Evolutionary conservation across 2,113 vertebrate genomes (phyloP).

Genomic region (Scophthalmus maximus): DNA sequence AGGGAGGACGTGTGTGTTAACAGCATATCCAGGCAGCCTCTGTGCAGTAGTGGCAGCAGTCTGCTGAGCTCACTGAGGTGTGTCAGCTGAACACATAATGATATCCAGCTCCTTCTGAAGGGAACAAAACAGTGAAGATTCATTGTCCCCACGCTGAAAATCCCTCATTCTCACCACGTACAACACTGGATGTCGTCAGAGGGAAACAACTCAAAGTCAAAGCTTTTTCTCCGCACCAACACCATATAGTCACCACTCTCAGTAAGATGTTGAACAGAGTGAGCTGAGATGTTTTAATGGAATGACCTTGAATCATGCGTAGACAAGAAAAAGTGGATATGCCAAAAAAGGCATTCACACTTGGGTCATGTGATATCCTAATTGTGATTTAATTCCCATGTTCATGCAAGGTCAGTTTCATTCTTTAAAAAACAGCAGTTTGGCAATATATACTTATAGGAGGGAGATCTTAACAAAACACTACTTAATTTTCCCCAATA

Average conservation of each 20-base stretch:
- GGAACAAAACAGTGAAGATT: constrained; percentile 1
- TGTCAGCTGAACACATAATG: constrained; percentile 57
- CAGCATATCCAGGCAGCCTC: constrained; percentile 44
- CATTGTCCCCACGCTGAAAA: too few species aligned
- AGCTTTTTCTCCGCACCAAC: background rate
- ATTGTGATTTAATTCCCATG: background rate
- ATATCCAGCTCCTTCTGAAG: constrained; percentile 42
- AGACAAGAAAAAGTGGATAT: background rate
- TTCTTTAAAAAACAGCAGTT: background rate
- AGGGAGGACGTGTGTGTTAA: constrained; percentile 22
- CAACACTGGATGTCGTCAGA: background rate
- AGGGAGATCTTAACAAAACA: background rate
- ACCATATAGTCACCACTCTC: constrained; percentile 1
- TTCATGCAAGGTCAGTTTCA: background rate
- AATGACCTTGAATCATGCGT: constrained; percentile 22
- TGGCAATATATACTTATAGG: background rate
- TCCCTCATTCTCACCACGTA: constrained; percentile 22
- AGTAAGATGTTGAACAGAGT: too few species aligned
- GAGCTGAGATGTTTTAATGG: background rate
- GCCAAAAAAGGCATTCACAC: background rate
- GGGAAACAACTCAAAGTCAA: constrained; percentile 14
- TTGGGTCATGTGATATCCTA: background rate
- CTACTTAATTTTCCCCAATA: background rate
- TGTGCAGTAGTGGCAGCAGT: constrained; percentile 47
- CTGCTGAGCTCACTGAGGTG: constrained; percentile 57